A percentile compares a stretch with the other conserved stretches of the same genome.
Evolutionary conservation across 2,888 invertebrate genomes (phyloP).

Genomic region (Ichneumoninae sp.): DNA sequence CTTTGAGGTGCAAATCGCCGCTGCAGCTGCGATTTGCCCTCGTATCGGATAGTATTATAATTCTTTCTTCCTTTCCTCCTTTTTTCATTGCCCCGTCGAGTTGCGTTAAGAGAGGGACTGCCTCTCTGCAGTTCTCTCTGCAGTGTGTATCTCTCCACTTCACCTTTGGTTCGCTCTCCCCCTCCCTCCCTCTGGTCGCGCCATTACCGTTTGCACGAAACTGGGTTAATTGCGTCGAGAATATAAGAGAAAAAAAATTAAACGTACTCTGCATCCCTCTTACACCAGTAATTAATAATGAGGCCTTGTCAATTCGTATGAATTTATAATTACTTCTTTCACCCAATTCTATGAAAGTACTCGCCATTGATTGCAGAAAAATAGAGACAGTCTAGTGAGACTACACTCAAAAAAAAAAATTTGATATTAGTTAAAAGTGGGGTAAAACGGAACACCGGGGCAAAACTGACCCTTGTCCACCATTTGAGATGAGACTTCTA

Average conservation of each 20-base stretch:
- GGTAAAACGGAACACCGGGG: no score
- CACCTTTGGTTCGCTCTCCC: slow-evolving; percentile 38
- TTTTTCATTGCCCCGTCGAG: not conserved
- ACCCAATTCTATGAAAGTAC: slow-evolving; percentile 19
- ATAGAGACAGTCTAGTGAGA: not conserved
- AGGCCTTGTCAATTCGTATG: slow-evolving; percentile 43
- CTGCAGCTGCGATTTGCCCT: slow-evolving; percentile 20
- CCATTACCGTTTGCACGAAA: slow-evolving; percentile 61
- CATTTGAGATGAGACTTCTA: no score
- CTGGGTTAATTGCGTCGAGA: slow-evolving; percentile 69
- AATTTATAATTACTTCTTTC: slow-evolving; percentile 38
- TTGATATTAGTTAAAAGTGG: no score
- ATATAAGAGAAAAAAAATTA: slow-evolving; percentile 51
- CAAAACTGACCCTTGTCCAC: no score
- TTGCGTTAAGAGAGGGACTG: not conserved
- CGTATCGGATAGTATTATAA: not conserved
- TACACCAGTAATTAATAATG: slow-evolving; percentile 51
- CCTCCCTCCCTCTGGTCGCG: slow-evolving; percentile 43
- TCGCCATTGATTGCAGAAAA: not conserved
- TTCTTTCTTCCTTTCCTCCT: not conserved
- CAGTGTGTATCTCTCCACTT: slow-evolving; percentile 25
- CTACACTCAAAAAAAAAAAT: not conserved
- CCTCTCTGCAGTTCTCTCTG: slow-evolving; percentile 23
- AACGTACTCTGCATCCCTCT: slow-evolving; percentile 37
- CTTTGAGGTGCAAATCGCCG: slow-evolving; percentile 66